Base-by-base conservation (phyloP, 2,113 vertebrate species). In the Vulpes lagopus region DNA sequence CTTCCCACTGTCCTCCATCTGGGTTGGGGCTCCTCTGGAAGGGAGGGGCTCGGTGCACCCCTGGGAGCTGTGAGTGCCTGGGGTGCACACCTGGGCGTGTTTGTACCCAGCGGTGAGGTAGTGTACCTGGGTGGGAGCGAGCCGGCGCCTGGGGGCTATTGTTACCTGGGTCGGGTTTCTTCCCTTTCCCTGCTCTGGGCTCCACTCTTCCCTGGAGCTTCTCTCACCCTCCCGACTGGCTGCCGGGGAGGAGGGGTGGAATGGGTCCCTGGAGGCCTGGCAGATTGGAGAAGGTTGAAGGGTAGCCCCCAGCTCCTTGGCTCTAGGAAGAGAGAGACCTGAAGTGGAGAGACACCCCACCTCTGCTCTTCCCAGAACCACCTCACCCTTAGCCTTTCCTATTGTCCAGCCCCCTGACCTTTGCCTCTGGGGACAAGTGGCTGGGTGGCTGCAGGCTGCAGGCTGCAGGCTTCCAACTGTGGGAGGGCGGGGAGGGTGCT, bases 371-470 rank as follows among this genome's bases (percentile, higher is more conserved):
- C 30, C 19, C 22, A n/a, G 78, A 83, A 53, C 73, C 79, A 71
- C 69, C 62, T 73, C 38, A 32, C 4, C 27, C 23, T 27, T 6
- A n/a, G 76, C 91, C 82, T 95, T 92, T 93, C 55, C 79, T 90
- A 78, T 94, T 92, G 64, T 95, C 94, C 89, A 78, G 89, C n/a
- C 86, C 91, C 89, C 51, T 91, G 88, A 97, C 97, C 97, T 97
- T 97, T 97, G 91, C 84, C 84, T 86, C 55, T 12, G 22, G 85
- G 69, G 88, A 91, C 10, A 19, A 78, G 78, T 49, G 17, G 83
- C 80, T 53, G 22, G 62, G 60, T 93, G 86, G 95, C 91, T 82
- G 92, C 23, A 35, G 65, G 30, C 27, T 82, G 92, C 23, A 35
- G 65, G 30, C 27, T 73, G 32, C 3, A 3, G 30, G 43, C 43